A percentile compares a stretch with the other conserved stretches of the same genome.
Conservation (phyloP, 2,113 vertebrate species). For the Xiphophorus hellerii region DNA sequence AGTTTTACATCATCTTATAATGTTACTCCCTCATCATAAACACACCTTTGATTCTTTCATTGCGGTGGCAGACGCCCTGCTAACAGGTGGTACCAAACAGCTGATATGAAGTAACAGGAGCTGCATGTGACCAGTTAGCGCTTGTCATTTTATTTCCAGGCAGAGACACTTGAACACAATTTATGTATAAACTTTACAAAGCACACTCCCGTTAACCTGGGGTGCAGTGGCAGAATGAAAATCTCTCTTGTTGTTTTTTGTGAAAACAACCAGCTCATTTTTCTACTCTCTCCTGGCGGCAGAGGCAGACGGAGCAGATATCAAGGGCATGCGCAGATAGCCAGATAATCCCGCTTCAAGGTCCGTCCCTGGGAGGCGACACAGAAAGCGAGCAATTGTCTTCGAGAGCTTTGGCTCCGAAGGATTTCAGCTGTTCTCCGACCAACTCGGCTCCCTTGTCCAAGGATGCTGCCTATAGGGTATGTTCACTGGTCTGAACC, state of each 20-base stretch:
- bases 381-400: conserved; percentile 56
- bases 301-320: conserved; percentile 45
- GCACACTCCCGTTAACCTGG: neutral
- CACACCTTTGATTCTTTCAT: no score
- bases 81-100: neutral
- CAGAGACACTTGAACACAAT: conserved; percentile 5
- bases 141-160: conserved; percentile 13
- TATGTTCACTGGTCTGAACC: conserved; percentile 44
- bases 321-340: conserved; percentile 56
- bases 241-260: conserved; percentile 16
- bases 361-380: conserved; percentile 50
- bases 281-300: neutral
- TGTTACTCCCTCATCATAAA: no score
- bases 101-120: no score
- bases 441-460: conserved; percentile 34
- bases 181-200: conserved; percentile 10
- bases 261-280: conserved; percentile 27
- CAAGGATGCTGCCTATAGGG: conserved; percentile 27
- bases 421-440: conserved; percentile 46
- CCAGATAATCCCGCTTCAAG: conserved; percentile 67
- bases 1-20: no score
- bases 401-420: conserved; percentile 38
- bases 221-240: conserved; percentile 7
- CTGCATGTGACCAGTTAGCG: neutral
- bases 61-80: no score